Base-by-base conservation (phyloP, 2,113 vertebrate species). In the Catharus fuscescens region DNA sequence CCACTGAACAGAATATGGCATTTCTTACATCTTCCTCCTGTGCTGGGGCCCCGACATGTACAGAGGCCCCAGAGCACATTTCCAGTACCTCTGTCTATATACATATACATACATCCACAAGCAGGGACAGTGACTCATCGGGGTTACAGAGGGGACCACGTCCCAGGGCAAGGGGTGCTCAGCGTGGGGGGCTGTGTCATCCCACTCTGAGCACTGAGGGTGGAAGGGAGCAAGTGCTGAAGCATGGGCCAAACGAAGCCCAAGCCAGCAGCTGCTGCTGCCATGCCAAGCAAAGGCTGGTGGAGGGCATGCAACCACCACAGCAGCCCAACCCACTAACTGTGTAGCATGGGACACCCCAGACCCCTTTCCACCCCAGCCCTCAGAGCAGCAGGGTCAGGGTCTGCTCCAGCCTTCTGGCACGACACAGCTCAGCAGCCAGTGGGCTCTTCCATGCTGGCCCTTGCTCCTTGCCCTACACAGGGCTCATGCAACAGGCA, bases 401-500 rank as follows among this genome's bases (percentile, higher is more conserved):
- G 28, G 47, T 54, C 66, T 0, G 0, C 44, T 91, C 40, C 42
- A 89, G 72, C 36, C 21, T 8, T 45, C 24, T 1, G 5, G 31
- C 1, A 2, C 1, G 1, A 67, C 69, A n/a, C 0, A 0, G 66
- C 38, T 74, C 1, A 4, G 61, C 42, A 67, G 66, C 40, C 26
- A n/a, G 31, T 0, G 0, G 29, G 48, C n/a, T 60, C 21, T 48
- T 77, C 53, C 1, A 0, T 3, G 8, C 1, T 1, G 24, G 36
- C 12, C 62, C 10, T 69, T 2, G 0, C 71, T 91, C 92, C 85
- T 78, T 42, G 89, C 70, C 82, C 90, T 83, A 73, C 69, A 32
- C 1, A 6, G 77, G 78, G 64, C 52, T 99, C 98, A 99, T 0
- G 92, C 92, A 26, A 97, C 96, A 25, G 92, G 91, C 73, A 97